Evolutionary conservation across 2,888 invertebrate genomes (phyloP).

Genomic region (Dryococelus australis): DNA sequence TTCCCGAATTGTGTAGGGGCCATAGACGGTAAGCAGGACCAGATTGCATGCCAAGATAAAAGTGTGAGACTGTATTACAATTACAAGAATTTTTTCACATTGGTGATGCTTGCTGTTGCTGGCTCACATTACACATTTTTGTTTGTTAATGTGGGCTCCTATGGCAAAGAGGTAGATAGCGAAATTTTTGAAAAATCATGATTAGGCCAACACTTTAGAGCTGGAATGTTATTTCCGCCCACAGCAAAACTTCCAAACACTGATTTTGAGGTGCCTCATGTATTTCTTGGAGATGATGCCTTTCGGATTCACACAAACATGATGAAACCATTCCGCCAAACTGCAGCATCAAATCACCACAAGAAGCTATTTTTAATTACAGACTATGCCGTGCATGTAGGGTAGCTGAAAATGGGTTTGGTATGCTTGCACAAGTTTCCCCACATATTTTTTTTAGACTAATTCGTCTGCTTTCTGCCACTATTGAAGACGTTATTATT

Average conservation of each 20-base stretch:
- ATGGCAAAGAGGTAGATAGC: conserved; percentile 31
- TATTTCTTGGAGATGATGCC: conserved; percentile 38
- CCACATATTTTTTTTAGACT: neutral
- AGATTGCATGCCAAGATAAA: neutral
- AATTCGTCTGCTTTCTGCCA: neutral
- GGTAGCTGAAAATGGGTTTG: conserved; percentile 39
- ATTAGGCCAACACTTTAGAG: conserved; percentile 12
- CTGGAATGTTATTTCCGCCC: conserved; percentile 24
- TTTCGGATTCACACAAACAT: conserved; percentile 32
- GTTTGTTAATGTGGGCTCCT: conserved; percentile 28
- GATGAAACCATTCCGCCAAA: conserved; percentile 36
- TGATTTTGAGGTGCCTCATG: conserved; percentile 26
- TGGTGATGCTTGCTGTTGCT: conserved; percentile 24
- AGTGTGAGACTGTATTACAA: neutral
- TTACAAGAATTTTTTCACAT: neutral
- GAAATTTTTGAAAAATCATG: neutral
- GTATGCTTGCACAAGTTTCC: conserved; percentile 29
- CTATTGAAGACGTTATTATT: neutral
- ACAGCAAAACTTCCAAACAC: neutral
- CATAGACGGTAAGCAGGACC: conserved; percentile 17
- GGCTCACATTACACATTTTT: conserved; percentile 25
- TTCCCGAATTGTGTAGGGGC: conserved; percentile 27
- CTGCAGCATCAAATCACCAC: conserved; percentile 24
- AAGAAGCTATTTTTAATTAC: conserved; percentile 38
- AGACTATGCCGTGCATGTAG: conserved; percentile 37